These are phyloP conservation scores for Andrena hattorfiana DNA, from an alignment of 2,888 invertebrate genomes.

Conservation along the genomic window DNA sequence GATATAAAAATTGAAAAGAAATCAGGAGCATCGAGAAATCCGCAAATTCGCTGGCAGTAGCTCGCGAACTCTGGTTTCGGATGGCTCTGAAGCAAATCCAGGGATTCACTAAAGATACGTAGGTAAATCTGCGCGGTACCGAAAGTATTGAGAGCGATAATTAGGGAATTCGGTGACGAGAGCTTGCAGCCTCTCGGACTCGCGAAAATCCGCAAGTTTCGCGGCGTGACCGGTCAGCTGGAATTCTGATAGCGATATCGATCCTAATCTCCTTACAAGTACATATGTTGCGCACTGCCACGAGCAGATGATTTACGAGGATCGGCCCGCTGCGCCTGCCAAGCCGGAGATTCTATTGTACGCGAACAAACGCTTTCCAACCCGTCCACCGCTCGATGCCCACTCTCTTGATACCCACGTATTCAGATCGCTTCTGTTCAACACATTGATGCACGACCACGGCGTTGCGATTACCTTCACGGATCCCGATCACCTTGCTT, in stretches of 20 bases:
- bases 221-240: conserved; percentile 5
- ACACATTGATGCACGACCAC: conserved; percentile 46
- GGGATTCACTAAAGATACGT: neutral
- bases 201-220: conserved; percentile 20
- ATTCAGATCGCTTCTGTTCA: conserved; percentile 52
- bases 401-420: conserved; percentile 47
- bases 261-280: conserved; percentile 59
- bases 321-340: conserved; percentile 40
- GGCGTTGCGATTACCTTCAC: conserved; percentile 52
- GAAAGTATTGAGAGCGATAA: conserved; percentile 10
- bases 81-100: neutral
- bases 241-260: conserved; percentile 57
- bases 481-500: conserved; percentile 43
- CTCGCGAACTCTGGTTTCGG: neutral
- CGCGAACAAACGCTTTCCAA: conserved; percentile 60
- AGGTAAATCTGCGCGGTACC: neutral
- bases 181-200: neutral
- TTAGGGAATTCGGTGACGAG: conserved; percentile 3
- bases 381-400: conserved; percentile 51
- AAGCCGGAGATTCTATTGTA: conserved; percentile 61
- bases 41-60: neutral
- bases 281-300: conserved; percentile 59
- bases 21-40: neutral
- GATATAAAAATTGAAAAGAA: too few relatives aligned
- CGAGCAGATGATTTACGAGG: conserved; percentile 63